phyloP scores from a whole-genome alignment of 2,113 vertebrate species.

The Plecotus auritus region DNA sequence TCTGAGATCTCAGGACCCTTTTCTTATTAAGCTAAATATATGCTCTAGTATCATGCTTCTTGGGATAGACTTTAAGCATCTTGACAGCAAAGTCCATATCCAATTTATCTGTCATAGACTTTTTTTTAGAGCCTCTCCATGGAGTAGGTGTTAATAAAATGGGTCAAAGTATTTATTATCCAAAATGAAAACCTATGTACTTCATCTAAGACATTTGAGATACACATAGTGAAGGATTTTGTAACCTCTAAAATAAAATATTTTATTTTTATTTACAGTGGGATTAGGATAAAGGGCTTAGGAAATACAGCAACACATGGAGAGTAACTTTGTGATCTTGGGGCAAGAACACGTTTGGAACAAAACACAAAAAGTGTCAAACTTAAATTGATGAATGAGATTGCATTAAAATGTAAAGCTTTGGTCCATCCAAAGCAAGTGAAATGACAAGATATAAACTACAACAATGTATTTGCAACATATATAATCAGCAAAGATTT shows the following conservation, averaged over 20 bases:
- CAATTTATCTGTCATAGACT: not conserved
- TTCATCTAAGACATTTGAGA: not conserved
- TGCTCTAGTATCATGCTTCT: not conserved
- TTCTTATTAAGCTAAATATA: not conserved
- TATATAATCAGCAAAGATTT: not conserved
- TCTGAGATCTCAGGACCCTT: not conserved
- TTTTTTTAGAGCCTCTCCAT: not conserved
- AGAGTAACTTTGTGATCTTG: not conserved
- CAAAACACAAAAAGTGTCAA: not conserved
- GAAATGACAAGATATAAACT: not conserved
- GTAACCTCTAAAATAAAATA: not conserved
- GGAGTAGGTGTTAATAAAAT: not conserved
- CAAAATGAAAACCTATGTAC: not conserved
- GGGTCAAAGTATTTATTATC: not conserved
- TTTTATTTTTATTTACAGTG: not conserved
- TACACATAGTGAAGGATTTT: not conserved
- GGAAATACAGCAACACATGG: not conserved
- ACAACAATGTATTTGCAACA: not conserved
- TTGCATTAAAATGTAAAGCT: conserved; percentile 2
- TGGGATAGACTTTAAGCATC: not conserved
- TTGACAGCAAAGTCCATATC: not conserved
- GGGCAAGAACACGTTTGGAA: not conserved
- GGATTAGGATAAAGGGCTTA: not conserved
- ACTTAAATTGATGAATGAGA: not conserved
- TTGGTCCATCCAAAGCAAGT: not conserved